These are phyloP conservation scores for Diplolepis rosae DNA, from an alignment of 2,888 invertebrate genomes.

Conservation along the genomic window DNA sequence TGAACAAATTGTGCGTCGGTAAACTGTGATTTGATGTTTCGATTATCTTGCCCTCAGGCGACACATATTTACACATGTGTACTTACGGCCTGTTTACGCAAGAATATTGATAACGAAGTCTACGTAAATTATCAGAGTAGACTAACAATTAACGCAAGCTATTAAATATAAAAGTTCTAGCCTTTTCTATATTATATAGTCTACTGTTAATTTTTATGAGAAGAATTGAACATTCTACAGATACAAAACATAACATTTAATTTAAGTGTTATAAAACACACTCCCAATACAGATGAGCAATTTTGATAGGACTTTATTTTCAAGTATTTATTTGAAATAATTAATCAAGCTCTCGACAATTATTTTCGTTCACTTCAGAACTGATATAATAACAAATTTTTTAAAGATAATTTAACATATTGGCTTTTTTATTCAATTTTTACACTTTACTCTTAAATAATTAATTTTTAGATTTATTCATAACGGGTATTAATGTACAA, in stretches of 20 bases:
- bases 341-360: no score
- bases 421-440: no score
- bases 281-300: no score
- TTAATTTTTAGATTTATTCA: no score
- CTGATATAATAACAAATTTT: no score
- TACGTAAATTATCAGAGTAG: neutral
- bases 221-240: neutral
- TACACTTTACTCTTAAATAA: no score
- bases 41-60: slow-evolving; percentile 49
- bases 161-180: slow-evolving; percentile 14
- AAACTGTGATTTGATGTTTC: slow-evolving; percentile 52
- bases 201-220: slow-evolving; percentile 12
- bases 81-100: slow-evolving; percentile 13
- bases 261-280: neutral
- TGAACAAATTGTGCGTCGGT: slow-evolving; percentile 18
- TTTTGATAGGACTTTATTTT: no score
- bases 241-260: neutral
- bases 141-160: slow-evolving; percentile 8
- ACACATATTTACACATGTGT: slow-evolving; percentile 34
- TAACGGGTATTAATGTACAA: no score
- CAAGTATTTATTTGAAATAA: no score
- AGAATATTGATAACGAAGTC: slow-evolving; percentile 16
- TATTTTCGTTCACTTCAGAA: no score
- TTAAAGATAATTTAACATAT: no score
- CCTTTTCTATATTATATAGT: slow-evolving; percentile 12